Conservation (phyloP, 2,888 invertebrate species). For the Sminthurides aquaticus region DNA sequence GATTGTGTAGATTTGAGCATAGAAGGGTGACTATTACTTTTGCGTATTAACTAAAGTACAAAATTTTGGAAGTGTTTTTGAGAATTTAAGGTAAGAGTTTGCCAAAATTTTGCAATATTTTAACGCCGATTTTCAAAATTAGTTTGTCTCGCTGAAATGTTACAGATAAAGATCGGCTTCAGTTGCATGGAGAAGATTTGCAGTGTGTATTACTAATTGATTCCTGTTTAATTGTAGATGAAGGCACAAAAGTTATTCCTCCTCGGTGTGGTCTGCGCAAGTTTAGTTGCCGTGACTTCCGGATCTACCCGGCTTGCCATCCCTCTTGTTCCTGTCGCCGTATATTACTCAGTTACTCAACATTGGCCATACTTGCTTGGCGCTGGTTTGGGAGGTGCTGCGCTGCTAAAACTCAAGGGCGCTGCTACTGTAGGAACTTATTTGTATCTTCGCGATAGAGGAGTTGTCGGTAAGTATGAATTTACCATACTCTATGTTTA, state of each 20-base stretch:
- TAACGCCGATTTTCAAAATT: no score
- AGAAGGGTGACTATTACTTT: no score
- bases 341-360: slow-evolving; percentile 9
- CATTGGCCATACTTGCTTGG: slow-evolving; percentile 8
- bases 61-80: no score
- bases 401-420: slow-evolving; percentile 6
- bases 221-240: slow-evolving; percentile 1
- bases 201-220: neutral
- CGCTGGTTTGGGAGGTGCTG: slow-evolving; percentile 12
- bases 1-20: no score
- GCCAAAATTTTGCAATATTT: no score
- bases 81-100: no score
- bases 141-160: no score
- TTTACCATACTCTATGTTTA: no score
- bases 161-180: no score
- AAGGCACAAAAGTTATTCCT: slow-evolving; percentile 1
- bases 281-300: slow-evolving; percentile 3
- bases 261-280: neutral
- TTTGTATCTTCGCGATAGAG: slow-evolving; percentile 10
- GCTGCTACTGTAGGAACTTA: slow-evolving; percentile 15
- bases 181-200: no score
- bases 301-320: slow-evolving; percentile 12
- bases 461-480: slow-evolving; percentile 13
- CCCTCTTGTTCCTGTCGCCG: slow-evolving; percentile 9
- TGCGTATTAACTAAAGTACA: no score